Evolutionary conservation across 2,888 invertebrate genomes (phyloP).

Genomic region (Galerucella pusilla): DNA sequence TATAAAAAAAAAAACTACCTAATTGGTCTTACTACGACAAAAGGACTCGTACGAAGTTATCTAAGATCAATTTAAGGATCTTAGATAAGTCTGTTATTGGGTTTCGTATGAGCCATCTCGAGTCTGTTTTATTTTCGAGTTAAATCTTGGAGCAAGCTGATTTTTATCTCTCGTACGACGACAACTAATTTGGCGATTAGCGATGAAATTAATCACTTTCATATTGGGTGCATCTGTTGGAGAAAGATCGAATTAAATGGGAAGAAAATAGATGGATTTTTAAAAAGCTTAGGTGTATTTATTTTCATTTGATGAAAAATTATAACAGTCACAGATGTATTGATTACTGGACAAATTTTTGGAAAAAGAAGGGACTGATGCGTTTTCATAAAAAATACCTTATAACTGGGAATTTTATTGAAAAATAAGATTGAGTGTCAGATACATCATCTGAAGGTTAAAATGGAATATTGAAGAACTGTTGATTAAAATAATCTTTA

Average conservation of each 20-base stretch:
- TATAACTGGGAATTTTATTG: too few species aligned
- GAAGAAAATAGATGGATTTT: slow-evolving; percentile 17
- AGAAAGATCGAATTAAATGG: slow-evolving; percentile 28
- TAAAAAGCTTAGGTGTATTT: slow-evolving; percentile 11
- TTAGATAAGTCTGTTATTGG: neutral
- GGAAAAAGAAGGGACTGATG: too few species aligned
- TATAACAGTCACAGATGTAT: too few species aligned
- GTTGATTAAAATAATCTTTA: too few species aligned
- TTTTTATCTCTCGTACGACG: slow-evolving; percentile 10
- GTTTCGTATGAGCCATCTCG: neutral
- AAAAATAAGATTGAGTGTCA: too few species aligned
- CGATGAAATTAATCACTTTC: slow-evolving; percentile 27
- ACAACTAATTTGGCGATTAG: slow-evolving; percentile 31
- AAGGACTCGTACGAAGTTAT: neutral
- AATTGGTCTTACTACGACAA: neutral
- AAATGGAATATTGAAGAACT: too few species aligned
- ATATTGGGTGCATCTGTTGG: slow-evolving; percentile 22
- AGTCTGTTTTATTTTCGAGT: slow-evolving; percentile 1
- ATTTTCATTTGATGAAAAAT: neutral
- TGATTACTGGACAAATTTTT: too few species aligned
- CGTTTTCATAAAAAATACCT: too few species aligned
- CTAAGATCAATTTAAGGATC: neutral
- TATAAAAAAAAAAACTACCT: neutral
- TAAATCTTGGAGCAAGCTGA: slow-evolving; percentile 5
- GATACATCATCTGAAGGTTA: too few species aligned